A percentile compares a stretch with the other conserved stretches of the same genome.
Evolutionary conservation across 1,140 invertebrate genomes (phyloP).

Genomic region (Akabosia matsudoensis): DNA sequence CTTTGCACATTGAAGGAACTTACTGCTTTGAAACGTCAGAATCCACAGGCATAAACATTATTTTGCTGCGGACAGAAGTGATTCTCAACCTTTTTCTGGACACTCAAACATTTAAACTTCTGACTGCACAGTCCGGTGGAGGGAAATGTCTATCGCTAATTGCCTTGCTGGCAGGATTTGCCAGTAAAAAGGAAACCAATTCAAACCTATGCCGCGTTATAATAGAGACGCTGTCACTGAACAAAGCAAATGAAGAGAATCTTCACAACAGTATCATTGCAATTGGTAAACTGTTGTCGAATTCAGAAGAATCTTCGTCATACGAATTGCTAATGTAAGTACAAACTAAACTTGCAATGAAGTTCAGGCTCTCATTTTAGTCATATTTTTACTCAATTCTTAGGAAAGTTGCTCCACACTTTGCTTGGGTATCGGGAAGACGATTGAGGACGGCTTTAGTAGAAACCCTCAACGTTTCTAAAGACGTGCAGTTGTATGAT

Average conservation of each 20-base stretch:
- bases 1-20: background rate
- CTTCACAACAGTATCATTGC: slow-evolving; percentile 5
- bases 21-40: slow-evolving; percentile 3
- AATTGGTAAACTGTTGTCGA: background rate
- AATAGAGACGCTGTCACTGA: slow-evolving; percentile 14
- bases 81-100: slow-evolving; percentile 9
- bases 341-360: background rate
- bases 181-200: background rate
- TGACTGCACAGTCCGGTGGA: slow-evolving; percentile 1
- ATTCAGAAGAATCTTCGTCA: background rate
- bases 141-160: background rate
- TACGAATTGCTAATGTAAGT: slow-evolving; percentile 27
- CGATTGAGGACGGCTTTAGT: slow-evolving; percentile 11
- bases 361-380: background rate
- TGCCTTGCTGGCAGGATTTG: background rate
- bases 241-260: slow-evolving; percentile 22
- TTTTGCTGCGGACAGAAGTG: background rate
- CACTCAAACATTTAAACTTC: slow-evolving; percentile 6
- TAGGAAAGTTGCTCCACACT: slow-evolving; percentile 24
- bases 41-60: slow-evolving; percentile 2
- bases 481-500: slow-evolving; percentile 12
- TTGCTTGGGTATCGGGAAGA: slow-evolving; percentile 29
- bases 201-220: background rate
- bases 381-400: background rate
- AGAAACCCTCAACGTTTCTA: background rate